Evolutionary conservation across 1,140 invertebrate genomes (phyloP), one percentile per base, ranked within the genome.

Genomic region (Ganaspis sp.): DNA sequence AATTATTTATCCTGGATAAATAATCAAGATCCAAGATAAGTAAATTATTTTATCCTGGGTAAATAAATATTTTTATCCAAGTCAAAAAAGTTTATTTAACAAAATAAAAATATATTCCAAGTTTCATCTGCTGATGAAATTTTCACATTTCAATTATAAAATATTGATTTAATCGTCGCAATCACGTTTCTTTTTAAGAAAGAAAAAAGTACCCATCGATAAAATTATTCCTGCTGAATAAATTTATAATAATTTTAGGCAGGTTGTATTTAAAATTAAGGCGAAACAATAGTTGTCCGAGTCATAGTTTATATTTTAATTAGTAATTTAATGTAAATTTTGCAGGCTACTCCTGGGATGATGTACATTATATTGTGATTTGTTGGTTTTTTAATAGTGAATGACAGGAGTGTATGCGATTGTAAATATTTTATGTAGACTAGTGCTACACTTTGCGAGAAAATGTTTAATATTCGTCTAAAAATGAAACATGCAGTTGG

Each of bases 381-480:
- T 26, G 69, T 69, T 76, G 75, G 76, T 81, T 75, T 72, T 83
- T 79, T 75, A 74, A 78, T 81, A 83, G 72, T n/a, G 73, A 83
- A 49, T 58, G 58, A 81, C 45, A 58, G 75, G 37, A 81, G 81
- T 83, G 83, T 29, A 81, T 81, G 83, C 54, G 75, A 53, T 42
- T 83, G 76, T 81, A 83, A 74, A 82, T 64, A 64, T 26, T 64
- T 64, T 64, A 64, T 64, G 58, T 64, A 64, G 23, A 29, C 58
- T 64, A 58, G 54, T 26, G 21, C 54, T 23, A 26, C 26, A 58
- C 9, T 58, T 58, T 26, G 54, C 21, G 23, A 64, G 58, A 64
- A 64, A 64, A 6, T 64, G 23, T n/a, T 49, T 64, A 64, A 29
- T 64, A 29, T n/a, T 34, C 23, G 23, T n/a, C 9, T 29, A n/a